Percentiles rank a stretch among this genome's conserved stretches.
Evolutionary conservation across 2,797 vertebrate genomes (phyloP).

Genomic region (Catostomus latipinnis): DNA sequence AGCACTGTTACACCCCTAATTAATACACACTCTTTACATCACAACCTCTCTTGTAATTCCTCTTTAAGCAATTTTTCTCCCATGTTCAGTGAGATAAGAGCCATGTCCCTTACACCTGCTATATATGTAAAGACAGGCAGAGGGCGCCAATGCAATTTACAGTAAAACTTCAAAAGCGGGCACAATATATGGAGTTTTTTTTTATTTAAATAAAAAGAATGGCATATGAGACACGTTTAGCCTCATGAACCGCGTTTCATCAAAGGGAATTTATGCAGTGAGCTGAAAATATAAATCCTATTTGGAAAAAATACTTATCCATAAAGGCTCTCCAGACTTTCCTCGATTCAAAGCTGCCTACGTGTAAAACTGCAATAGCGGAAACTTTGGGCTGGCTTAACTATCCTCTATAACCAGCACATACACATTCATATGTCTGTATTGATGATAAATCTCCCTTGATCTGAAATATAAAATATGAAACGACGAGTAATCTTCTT

Average conservation of each 20-base stretch:
- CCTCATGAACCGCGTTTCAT: neutral
- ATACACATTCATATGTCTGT: neutral
- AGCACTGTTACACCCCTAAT: no score
- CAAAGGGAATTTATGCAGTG: neutral
- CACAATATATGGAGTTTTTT: neutral
- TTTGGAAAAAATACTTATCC: neutral
- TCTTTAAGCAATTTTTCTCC: no score
- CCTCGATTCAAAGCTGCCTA: neutral
- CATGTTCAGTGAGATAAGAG: no score
- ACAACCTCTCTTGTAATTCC: no score
- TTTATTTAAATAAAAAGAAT: neutral
- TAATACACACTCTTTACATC: no score
- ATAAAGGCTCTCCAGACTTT: neutral
- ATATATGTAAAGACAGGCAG: slow-evolving; percentile 62
- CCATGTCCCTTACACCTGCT: slow-evolving; percentile 31
- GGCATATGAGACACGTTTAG: neutral
- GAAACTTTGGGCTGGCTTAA: neutral
- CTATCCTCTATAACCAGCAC: neutral
- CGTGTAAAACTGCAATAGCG: slow-evolving; percentile 13
- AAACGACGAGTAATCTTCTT: neutral
- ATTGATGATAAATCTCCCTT: neutral
- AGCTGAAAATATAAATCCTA: neutral
- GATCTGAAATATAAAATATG: neutral
- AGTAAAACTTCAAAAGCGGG: neutral
- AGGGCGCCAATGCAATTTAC: slow-evolving; percentile 66